Conservation (phyloP, 2,113 vertebrate species). For the Nestor notabilis region DNA sequence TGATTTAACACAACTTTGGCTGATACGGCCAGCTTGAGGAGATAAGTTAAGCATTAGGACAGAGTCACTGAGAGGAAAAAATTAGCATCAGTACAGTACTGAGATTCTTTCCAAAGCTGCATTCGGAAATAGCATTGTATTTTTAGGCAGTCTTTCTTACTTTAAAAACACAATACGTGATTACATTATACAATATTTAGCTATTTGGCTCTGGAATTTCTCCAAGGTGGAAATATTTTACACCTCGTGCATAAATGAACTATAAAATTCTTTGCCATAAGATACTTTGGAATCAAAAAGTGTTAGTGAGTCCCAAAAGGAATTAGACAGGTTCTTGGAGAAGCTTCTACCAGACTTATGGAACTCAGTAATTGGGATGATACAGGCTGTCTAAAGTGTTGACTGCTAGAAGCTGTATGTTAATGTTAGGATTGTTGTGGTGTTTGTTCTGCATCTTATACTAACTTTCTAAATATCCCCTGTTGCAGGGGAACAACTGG, state of each 20-base stretch:
- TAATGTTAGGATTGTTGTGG: background rate
- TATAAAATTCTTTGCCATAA: background rate
- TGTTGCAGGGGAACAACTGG: background rate
- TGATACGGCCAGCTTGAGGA: background rate
- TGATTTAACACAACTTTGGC: conserved; percentile 46
- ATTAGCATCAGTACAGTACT: background rate
- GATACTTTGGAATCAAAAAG: background rate
- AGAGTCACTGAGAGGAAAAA: conserved; percentile 1
- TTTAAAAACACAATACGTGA: conserved; percentile 13
- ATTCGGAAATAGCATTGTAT: conserved; percentile 46
- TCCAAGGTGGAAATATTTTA: background rate
- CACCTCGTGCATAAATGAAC: background rate
- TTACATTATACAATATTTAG: background rate
- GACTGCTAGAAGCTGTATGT: background rate
- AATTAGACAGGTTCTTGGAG: background rate
- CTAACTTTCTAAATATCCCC: background rate
- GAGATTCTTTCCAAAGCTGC: conserved; percentile 56
- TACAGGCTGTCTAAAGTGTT: background rate
- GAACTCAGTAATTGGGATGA: background rate
- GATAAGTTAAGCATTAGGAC: conserved; percentile 47
- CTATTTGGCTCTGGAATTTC: background rate
- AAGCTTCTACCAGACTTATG: background rate
- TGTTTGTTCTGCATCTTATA: background rate
- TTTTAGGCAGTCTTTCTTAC: conserved; percentile 39
- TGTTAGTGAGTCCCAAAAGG: background rate